Evolutionary conservation across 1,140 invertebrate species (phyloP).

Genomic region (Bombus waltoni): DNA sequence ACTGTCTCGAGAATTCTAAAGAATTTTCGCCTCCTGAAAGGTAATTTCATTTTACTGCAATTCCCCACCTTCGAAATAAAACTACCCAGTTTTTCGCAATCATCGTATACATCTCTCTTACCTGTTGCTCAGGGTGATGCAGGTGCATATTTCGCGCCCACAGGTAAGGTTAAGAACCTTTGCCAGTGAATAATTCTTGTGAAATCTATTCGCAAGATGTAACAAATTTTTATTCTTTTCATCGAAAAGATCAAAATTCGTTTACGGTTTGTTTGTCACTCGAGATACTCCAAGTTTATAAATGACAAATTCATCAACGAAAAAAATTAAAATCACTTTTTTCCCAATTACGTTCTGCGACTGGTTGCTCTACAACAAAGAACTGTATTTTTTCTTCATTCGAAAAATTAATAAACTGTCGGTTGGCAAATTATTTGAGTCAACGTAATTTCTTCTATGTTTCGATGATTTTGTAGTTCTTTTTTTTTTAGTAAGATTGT

Average conservation of each 20-base stretch:
- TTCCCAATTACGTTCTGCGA: background rate
- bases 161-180: constrained; percentile 67
- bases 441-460: background rate
- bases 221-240: background rate
- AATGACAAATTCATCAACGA: background rate
- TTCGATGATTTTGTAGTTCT: background rate
- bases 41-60: constrained; percentile 38
- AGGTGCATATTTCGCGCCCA: constrained; percentile 48
- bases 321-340: background rate
- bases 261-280: background rate
- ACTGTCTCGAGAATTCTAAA: constrained; percentile 41
- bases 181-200: background rate
- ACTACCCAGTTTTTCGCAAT: background rate
- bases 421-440: background rate
- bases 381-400: background rate
- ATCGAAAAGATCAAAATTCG: background rate
- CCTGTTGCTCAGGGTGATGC: constrained; percentile 60
- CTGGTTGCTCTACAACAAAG: too few species aligned
- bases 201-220: background rate
- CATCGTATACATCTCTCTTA: constrained; percentile 17
- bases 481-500: too few species aligned
- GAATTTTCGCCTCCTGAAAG: constrained; percentile 64
- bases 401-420: too few species aligned
- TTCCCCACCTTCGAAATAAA: background rate
- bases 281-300: too few species aligned